Evolutionary conservation across 2,888 invertebrate species (phyloP), one percentile per base, ranked within the genome.

Genomic region (Drosophila subquinaria): DNA sequence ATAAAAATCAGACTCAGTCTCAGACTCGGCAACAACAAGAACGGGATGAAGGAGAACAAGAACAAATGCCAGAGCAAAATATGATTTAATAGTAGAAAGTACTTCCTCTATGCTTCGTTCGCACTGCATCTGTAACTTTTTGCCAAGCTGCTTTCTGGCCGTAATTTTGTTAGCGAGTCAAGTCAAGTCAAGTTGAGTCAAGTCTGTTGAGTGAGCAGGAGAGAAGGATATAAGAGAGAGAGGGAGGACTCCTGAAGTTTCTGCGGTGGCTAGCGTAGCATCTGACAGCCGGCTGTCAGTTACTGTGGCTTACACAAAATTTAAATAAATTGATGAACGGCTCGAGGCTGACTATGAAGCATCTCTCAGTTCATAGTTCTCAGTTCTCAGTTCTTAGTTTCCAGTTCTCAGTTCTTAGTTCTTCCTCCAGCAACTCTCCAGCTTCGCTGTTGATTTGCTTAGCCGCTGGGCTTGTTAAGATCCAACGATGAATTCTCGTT

Each of bases 311-410:
- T 77, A 62, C 65, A 72, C 64, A 67, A 69, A 79, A 84, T 82
- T 84, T 81, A 81, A 82, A 82, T 82, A 82, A 82, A 82, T 82
- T 82, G 85, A 82, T 73, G 79, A 85, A 81, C 70, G 76, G 47
- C 61, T 60, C 23, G 50, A 53, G 63, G 42, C 47, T 11, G 40
- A 33, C 35, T 30, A 17, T 13, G 51, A 45, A 53, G n/a, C 30
- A 45, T 33, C 13, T 35, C 36, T 55, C 48, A 63, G 53, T 38
- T 27, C 53, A 13, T 64, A 20, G 43, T 11, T 36, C 57, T 23
- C 35, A 33, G 50, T 15, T 51, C 38, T 17, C 10, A 36, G 17
- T 53, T 10, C 15, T 15, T 1, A 35, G 3, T 35, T 63, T 51
- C 52, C 66, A 17, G 42, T 20, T 36, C 45, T 15, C 35, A 43